Conservation (phyloP, 2,888 invertebrate species). For the Nemotelus pantherinus region DNA sequence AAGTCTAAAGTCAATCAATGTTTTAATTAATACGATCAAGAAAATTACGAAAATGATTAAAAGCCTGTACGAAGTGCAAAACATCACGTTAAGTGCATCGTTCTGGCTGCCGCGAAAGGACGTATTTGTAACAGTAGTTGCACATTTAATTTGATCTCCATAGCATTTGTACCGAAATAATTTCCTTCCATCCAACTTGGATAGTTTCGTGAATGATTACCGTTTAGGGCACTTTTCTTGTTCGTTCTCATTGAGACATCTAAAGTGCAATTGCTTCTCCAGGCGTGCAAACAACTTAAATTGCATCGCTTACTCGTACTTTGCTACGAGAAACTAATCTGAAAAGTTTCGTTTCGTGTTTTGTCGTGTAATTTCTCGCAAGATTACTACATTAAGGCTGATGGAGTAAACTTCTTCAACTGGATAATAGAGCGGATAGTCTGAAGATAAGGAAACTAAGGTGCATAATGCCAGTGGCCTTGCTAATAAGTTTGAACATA, state of each 20-base stretch:
- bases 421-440: background rate
- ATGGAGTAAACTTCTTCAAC: conserved; percentile 25
- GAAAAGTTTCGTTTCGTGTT: conserved; percentile 36
- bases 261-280: conserved; percentile 39
- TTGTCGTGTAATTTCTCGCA: conserved; percentile 29
- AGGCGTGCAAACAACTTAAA: conserved; percentile 49
- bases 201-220: background rate
- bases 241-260: conserved; percentile 33
- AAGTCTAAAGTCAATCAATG: too few relatives aligned
- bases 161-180: conserved; percentile 11
- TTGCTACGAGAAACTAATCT: conserved; percentile 39
- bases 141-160: background rate
- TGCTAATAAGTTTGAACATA: too few relatives aligned
- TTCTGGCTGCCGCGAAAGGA: too few relatives aligned
- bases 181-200: conserved; percentile 8
- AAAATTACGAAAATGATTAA: too few relatives aligned
- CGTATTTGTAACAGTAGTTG: too few relatives aligned
- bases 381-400: conserved; percentile 25
- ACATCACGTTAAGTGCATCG: too few relatives aligned
- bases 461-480: background rate
- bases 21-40: too few relatives aligned
- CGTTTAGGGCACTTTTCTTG: conserved; percentile 14
- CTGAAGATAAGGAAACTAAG: background rate
- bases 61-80: too few relatives aligned
- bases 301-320: conserved; percentile 46